phyloP scores from a whole-genome alignment of 2,888 invertebrate species.

The Trachelus tabidus region DNA sequence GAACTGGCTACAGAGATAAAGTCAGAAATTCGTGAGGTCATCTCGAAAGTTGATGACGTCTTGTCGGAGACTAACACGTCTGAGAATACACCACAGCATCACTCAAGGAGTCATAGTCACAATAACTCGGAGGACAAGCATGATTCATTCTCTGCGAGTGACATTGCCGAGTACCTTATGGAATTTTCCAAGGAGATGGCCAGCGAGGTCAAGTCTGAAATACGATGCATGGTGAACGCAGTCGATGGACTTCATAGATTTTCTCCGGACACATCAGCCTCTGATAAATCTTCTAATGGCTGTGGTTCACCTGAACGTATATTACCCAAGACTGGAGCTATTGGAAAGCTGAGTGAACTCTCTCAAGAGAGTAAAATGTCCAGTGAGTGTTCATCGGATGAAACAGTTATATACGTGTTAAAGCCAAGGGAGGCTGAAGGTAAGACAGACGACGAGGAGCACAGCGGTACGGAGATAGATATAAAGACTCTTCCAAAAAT shows the following conservation, averaged over 20 bases:
- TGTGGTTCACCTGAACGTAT: slow-evolving; percentile 57
- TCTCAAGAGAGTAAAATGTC: slow-evolving; percentile 62
- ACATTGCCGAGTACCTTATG: slow-evolving; percentile 82
- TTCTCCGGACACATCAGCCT: slow-evolving; percentile 46
- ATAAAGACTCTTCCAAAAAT: slow-evolving; percentile 70
- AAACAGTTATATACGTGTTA: slow-evolving; percentile 64
- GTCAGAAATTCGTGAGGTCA: slow-evolving; percentile 84
- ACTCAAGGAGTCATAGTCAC: slow-evolving; percentile 39
- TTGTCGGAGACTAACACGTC: slow-evolving; percentile 76
- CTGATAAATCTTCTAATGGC: slow-evolving; percentile 55
- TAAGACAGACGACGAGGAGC: slow-evolving; percentile 70
- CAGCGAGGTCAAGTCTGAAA: slow-evolving; percentile 82
- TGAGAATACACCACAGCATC: slow-evolving; percentile 65
- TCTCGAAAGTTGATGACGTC: slow-evolving; percentile 83
- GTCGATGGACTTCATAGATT: slow-evolving; percentile 73
- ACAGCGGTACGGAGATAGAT: slow-evolving; percentile 66
- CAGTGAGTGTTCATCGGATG: slow-evolving; percentile 65
- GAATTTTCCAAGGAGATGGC: slow-evolving; percentile 84
- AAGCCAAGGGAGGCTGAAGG: slow-evolving; percentile 43
- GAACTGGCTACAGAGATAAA: slow-evolving; percentile 85
- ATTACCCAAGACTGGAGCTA: slow-evolving; percentile 29
- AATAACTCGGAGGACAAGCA: slow-evolving; percentile 57
- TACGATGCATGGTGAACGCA: slow-evolving; percentile 71
- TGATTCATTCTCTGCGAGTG: slow-evolving; percentile 79
- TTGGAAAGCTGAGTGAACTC: slow-evolving; percentile 54